Evolutionary conservation across 1,140 invertebrate genomes (phyloP), one percentile per base, ranked within the genome.

Genomic region (Bombyx mandarina): DNA sequence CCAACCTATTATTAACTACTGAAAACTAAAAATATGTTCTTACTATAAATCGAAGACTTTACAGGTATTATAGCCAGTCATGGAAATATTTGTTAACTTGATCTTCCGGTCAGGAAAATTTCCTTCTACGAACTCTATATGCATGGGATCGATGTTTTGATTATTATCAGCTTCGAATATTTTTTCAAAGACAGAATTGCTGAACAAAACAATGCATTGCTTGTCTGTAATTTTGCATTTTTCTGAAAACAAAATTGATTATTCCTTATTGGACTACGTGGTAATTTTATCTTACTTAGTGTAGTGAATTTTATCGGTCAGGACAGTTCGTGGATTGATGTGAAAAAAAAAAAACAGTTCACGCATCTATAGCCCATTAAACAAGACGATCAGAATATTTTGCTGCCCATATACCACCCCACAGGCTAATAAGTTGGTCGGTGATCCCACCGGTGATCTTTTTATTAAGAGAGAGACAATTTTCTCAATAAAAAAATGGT

Each of bases 21-120:
- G 42, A 9, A 52, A 8, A 52, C 35, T 43, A 52, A 42, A 43
- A 35, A 52, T 52, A 42, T 35, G 6, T 35, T 35, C 26, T 52
- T 52, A 52, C 51, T n/a, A 8, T 1, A 42, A 52, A 8, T 35
- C 35, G 6, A 35, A 6, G n/a, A 52, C 35, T n/a, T 52, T 35
- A 35, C 51, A 52, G 10, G 26, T 35, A 5, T 52, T 52, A 6
- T 42, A 52, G 6, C 51, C 51, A 35, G 26, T 42, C 2, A 42
- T 4, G 51, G 22, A n/a, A 5, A 35, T 42, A 10, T 52, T 35
- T 10, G 45, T 46, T 8, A 12, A 8, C 8, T 67, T 68, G 53
- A 67, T 75, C 43, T 74, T 70, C 7, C 79, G 22, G 1, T 57
- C 62, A 0, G 71, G 65, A 4, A 73, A 44, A 44, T 68, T 60